Base-by-base conservation (phyloP, 2,113 vertebrate genomes). In the Micromys minutus region DNA sequence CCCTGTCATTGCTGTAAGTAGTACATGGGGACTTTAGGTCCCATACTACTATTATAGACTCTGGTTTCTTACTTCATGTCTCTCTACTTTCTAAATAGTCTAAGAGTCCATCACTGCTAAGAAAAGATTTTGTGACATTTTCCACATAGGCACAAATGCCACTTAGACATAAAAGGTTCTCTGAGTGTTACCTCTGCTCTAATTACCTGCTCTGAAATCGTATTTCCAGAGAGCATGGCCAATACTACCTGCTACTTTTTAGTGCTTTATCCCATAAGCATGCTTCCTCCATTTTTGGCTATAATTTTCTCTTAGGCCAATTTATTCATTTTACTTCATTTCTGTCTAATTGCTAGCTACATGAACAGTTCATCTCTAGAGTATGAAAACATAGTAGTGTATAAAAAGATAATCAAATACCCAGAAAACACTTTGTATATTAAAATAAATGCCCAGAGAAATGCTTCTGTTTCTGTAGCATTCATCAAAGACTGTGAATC, bases 221-320 rank as follows among this genome's bases (percentile, higher is more conserved):
- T 22, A 71, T 47, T 29, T 36, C 67, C 19, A 71, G 89, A 72
- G 65, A 39, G 19, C 31, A 31, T 13, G 63, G 29, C 31, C 11
- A 91, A 39, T n/a, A 5, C 31, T 17, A 72, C 50, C 12, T 57
- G 57, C 87, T 77, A 22, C 11, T 26, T 88, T 83, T 6, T 72
- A 45, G 24, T 12, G 88, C 12, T 81, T 87, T 45, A 61, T 7
- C 2, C 39, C 42, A 42, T 61, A 5, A 59, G n/a, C 36, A 29
- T 42, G n/a, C 24, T 29, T 42, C n/a, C 22, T 83, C 29, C 80
- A 42, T 86, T 67, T 59, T 67, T 45, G 13, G n/a, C 39, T 86
- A 34, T 89, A 74, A 93, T 93, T 84, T 94, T 91, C 67, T 93
- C 45, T 9, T 47, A 80, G 61, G 10, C 24, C 63, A 57, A 81